Evolutionary conservation across 2,113 vertebrate species (phyloP), one percentile per base, ranked within the genome.

Genomic region (Nyctereutes procyonoides): DNA sequence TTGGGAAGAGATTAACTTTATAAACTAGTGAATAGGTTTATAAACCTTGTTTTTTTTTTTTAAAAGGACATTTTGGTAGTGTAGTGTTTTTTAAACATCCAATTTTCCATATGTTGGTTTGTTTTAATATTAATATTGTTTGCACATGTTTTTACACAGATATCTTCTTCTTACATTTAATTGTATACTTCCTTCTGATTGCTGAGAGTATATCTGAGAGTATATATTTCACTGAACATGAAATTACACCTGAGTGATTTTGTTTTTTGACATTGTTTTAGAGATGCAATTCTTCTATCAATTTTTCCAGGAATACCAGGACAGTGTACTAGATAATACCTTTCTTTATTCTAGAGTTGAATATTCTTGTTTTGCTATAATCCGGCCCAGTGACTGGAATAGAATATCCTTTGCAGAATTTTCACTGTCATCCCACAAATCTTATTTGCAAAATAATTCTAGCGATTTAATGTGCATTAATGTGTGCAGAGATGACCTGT

Each of bases 161-260:
- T 20, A 65, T 76, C 24, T 48, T 51, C 5, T 95, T 93, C 5
- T 95, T 93, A 76, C 69, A 71, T 12, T 26, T n/a, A 51, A 43
- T 74, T 53, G 6, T 32, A 26, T 55, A 82, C 95, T 82, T 93
- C 2, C 8, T 96, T 93, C 35, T 90, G 22, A 93, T 88, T 93
- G 22, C 4, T 82, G 53, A 88, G 16, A 89, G 8, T 51, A 19
- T 62, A 51, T 58, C 38, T 90, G 20, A 43, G 43, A 43, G 43
- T 43, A 43, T 43, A 43, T 43, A 43, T 43, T 43, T 43, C 43
- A 43, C 19, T 91, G 71, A 92, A 92, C 76, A 71, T 62, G 32
- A 67, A 90, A 93, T 93, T 83, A 63, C 1, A 56, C 3, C 9
- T 81, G 1, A 93, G 3, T 93, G 28, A 90, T 96, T 98, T 97